phyloP scores from a whole-genome alignment of 2,113 vertebrate genomes.

The Tupaia chinensis region DNA sequence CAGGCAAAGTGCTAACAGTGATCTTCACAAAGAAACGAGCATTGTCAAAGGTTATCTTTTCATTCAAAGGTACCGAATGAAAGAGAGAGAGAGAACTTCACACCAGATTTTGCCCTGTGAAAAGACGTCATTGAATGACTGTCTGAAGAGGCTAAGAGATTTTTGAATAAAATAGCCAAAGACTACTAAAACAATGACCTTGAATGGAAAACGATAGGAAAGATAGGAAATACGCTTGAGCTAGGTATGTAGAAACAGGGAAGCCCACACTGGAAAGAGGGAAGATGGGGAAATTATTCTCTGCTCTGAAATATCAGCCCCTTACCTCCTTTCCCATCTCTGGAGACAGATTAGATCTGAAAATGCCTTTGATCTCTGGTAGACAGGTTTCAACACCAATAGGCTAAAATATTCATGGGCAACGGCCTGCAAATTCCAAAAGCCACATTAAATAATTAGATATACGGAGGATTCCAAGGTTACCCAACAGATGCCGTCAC shows the following conservation, averaged over 20 bases:
- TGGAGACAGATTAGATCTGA: constrained; percentile 15
- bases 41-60: constrained; percentile 13
- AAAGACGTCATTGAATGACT: constrained; percentile 16
- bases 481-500: constrained; percentile 10
- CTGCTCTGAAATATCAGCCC: neutral
- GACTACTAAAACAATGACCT: constrained; percentile 29
- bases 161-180: constrained; percentile 42
- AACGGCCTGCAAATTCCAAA: constrained; percentile 33
- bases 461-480: constrained; percentile 14
- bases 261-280: neutral
- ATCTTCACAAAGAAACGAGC: neutral
- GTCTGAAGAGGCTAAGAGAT: neutral
- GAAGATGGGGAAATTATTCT: neutral
- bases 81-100: neutral
- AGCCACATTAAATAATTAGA: constrained; percentile 41
- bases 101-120: neutral
- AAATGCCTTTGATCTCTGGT: constrained; percentile 58
- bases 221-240: neutral
- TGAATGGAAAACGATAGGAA: constrained; percentile 16
- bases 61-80: neutral
- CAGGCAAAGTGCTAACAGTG: neutral
- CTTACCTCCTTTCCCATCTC: neutral
- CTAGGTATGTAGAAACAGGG: neutral
- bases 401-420: constrained; percentile 40
- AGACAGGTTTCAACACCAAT: constrained; percentile 37